Evolutionary conservation across 2,888 invertebrate genomes (phyloP).

Genomic region (Malthinus flaveolus): DNA sequence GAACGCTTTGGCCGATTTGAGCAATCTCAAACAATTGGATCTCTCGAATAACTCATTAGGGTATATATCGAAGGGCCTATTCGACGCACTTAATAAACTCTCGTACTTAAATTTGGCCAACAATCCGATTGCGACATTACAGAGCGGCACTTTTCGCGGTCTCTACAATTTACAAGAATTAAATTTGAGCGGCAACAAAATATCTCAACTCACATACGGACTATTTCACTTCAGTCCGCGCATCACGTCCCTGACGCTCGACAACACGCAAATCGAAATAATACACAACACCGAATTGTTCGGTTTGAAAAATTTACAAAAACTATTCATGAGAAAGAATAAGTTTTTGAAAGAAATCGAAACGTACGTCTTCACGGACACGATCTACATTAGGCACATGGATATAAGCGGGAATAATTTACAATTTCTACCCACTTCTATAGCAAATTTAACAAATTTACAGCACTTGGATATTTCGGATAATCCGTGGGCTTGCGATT

Average conservation of each 20-base stretch:
- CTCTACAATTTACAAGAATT: slow-evolving; percentile 60
- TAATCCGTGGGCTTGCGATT: slow-evolving; percentile 87
- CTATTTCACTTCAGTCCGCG: slow-evolving; percentile 67
- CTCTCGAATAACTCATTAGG: slow-evolving; percentile 67
- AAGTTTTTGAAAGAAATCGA: slow-evolving; percentile 64
- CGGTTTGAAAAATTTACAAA: slow-evolving; percentile 63
- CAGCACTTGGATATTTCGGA: slow-evolving; percentile 68
- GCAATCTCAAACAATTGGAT: slow-evolving; percentile 68
- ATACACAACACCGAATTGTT: slow-evolving; percentile 68
- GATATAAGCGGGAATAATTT: slow-evolving; percentile 73
- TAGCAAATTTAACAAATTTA: slow-evolving; percentile 67
- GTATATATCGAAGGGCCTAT: slow-evolving; percentile 67
- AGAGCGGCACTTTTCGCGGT: slow-evolving; percentile 64
- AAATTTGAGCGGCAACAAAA: slow-evolving; percentile 63
- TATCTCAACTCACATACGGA: slow-evolving; percentile 60
- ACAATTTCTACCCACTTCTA: slow-evolving; percentile 69
- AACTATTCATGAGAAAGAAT: slow-evolving; percentile 66
- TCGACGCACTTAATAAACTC: slow-evolving; percentile 67
- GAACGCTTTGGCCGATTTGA: slow-evolving; percentile 74
- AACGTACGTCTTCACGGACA: slow-evolving; percentile 64
- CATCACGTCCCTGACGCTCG: slow-evolving; percentile 64
- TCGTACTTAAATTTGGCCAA: slow-evolving; percentile 65
- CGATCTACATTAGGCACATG: slow-evolving; percentile 62
- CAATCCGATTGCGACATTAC: slow-evolving; percentile 64
- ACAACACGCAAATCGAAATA: slow-evolving; percentile 67